These are phyloP conservation scores for Wasmannia auropunctata DNA, from an alignment of 1,140 invertebrate species.

Conservation along the genomic window DNA sequence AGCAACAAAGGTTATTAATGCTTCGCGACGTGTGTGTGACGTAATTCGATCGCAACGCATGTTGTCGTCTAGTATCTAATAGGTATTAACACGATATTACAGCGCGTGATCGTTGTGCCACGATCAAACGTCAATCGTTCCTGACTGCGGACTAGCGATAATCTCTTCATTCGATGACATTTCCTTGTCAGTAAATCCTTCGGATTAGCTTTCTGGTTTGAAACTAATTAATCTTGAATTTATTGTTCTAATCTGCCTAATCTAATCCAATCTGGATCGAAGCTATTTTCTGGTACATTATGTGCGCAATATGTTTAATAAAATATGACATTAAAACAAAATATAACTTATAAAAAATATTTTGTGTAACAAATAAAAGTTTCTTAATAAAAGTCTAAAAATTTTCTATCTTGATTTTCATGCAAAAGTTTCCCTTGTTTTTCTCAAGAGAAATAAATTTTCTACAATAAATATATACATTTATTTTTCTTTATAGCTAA, in stretches of 20 bases:
- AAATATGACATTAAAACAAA: neutral
- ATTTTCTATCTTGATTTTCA: neutral
- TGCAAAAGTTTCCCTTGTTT: neutral
- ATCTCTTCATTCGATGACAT: constrained; percentile 66
- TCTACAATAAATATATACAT: neutral
- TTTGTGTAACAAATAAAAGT: neutral
- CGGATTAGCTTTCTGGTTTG: neutral
- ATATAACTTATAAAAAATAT: neutral
- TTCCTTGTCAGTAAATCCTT: constrained; percentile 32
- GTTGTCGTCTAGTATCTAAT: constrained; percentile 65
- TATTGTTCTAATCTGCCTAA: neutral
- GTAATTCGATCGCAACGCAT: constrained; percentile 58
- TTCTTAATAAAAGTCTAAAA: neutral
- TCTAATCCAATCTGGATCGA: neutral
- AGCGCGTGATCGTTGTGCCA: constrained; percentile 58
- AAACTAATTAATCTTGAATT: constrained; percentile 1
- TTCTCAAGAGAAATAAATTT: neutral
- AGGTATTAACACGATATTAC: constrained; percentile 60
- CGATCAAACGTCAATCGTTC: constrained; percentile 52
- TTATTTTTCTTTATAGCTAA: neutral
- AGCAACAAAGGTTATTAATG: constrained; percentile 55
- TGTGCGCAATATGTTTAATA: neutral
- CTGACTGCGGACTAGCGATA: constrained; percentile 46
- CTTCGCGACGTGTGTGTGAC: constrained; percentile 55
- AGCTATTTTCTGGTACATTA: neutral